Conservation (phyloP, 2,888 invertebrate species). For the Cryptocheilus praepositus region DNA sequence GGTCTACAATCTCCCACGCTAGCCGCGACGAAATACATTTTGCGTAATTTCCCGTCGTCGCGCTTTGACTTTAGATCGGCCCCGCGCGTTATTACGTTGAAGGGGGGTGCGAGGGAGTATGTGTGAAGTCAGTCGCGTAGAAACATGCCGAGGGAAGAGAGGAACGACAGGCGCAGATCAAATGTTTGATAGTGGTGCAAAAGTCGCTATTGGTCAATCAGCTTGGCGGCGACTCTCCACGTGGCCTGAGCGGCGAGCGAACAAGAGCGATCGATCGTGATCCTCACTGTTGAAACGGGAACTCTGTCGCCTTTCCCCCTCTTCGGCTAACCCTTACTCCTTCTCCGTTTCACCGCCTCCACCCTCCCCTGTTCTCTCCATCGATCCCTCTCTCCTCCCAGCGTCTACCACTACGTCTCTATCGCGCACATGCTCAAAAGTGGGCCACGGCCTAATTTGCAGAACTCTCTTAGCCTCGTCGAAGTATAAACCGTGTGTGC, state of each 20-base stretch:
- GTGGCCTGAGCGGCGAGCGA: conserved; percentile 24
- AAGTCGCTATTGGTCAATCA: no score
- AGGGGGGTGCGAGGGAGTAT: conserved; percentile 27
- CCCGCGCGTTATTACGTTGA: no score
- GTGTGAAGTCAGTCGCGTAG: no score
- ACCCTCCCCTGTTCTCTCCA: conserved; percentile 15
- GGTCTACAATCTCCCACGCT: no score
- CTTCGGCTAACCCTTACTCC: conserved; percentile 16
- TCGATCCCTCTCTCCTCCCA: conserved; percentile 37
- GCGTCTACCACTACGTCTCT: conserved; percentile 32
- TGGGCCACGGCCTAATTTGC: conserved; percentile 74
- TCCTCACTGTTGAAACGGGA: conserved; percentile 52
- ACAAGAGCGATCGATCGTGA: conserved; percentile 43
- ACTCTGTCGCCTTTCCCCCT: conserved; percentile 29
- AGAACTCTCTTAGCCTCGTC: conserved; percentile 62
- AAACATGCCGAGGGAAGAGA: no score
- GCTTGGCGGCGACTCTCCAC: conserved; percentile 27
- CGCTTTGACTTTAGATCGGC: no score
- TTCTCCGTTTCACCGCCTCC: conserved; percentile 11
- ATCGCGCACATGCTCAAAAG: conserved; percentile 57
- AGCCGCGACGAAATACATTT: no score
- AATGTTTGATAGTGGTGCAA: no score
- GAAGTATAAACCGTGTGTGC: conserved; percentile 44
- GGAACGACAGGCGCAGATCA: no score
- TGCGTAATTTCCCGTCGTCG: no score